Conservation (phyloP, 2,888 invertebrate species). For the Drosophila infuscata region DNA sequence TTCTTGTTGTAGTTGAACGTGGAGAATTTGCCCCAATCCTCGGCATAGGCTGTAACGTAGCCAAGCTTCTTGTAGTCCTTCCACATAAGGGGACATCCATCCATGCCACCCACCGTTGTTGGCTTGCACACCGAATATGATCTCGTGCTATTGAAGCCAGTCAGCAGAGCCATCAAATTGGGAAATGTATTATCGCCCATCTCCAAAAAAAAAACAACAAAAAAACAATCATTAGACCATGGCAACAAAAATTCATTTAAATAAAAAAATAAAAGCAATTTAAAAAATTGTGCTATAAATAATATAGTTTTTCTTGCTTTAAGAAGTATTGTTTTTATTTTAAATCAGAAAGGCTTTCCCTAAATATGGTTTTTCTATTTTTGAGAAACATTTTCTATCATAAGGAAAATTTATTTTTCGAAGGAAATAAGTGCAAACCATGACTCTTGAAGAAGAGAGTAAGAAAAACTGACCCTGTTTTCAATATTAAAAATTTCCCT, state of each 20-base stretch:
- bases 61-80: slow-evolving; percentile 88
- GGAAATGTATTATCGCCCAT: slow-evolving; percentile 95
- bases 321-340: too few species aligned
- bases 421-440: too few species aligned
- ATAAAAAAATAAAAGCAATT: not conserved
- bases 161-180: slow-evolving; percentile 93
- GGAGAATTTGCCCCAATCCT: slow-evolving; percentile 89
- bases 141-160: slow-evolving; percentile 87
- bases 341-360: too few species aligned
- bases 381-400: too few species aligned
- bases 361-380: too few species aligned
- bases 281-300: not conserved
- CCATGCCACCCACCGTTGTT: slow-evolving; percentile 86
- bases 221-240: not conserved
- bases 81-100: slow-evolving; percentile 92
- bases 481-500: too few species aligned
- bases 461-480: too few species aligned
- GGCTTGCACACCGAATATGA: slow-evolving; percentile 86
- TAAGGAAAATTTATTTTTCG: too few species aligned
- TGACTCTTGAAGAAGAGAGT: too few species aligned
- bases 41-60: slow-evolving; percentile 92
- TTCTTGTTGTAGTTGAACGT: slow-evolving; percentile 89
- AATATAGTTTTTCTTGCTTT: not conserved
- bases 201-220: slow-evolving; percentile 81
- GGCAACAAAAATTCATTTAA: not conserved